Percentiles rank a stretch among this genome's conserved stretches.
phyloP scores from a whole-genome alignment of 2,113 vertebrate genomes.

The Cyanoderma ruficeps region DNA sequence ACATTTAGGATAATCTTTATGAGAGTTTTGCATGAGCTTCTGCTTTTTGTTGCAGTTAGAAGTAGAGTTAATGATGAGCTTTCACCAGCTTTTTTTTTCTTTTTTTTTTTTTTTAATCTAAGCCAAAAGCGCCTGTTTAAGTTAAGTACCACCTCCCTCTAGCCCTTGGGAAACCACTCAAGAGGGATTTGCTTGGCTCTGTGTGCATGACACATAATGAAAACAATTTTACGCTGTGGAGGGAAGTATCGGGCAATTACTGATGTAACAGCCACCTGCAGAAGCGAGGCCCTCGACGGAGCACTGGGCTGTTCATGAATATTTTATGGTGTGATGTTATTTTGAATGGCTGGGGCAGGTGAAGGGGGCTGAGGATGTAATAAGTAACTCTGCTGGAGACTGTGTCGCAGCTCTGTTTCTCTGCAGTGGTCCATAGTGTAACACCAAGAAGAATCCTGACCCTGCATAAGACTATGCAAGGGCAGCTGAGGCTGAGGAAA shows the following conservation, averaged over 20 bases:
- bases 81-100: slow-evolving; percentile 75
- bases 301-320: slow-evolving; percentile 90
- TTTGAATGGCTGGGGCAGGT: slow-evolving; percentile 96
- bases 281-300: slow-evolving; percentile 84
- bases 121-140: slow-evolving; percentile 95
- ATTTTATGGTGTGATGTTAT: slow-evolving; percentile 98
- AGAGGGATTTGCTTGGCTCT: slow-evolving; percentile 94
- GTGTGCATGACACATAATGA: slow-evolving; percentile 99
- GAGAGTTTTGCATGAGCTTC: slow-evolving; percentile 88
- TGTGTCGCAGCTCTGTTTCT: slow-evolving; percentile 93
- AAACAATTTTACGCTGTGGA: slow-evolving; percentile 99
- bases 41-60: slow-evolving; percentile 88
- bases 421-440: slow-evolving; percentile 91
- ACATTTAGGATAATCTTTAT: slow-evolving; percentile 94
- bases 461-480: slow-evolving; percentile 78
- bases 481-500: slow-evolving; percentile 85
- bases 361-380: slow-evolving; percentile 88
- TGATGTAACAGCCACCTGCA: slow-evolving; percentile 99
- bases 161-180: slow-evolving; percentile 95
- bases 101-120: slow-evolving; percentile 66
- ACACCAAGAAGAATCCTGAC: slow-evolving; percentile 92
- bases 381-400: slow-evolving; percentile 98
- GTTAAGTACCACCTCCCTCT: slow-evolving; percentile 94
- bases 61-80: slow-evolving; percentile 97
- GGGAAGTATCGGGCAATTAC: slow-evolving; percentile 99